phyloP scores from a whole-genome alignment of 2,797 vertebrate genomes.

The Melanitta fusca region DNA sequence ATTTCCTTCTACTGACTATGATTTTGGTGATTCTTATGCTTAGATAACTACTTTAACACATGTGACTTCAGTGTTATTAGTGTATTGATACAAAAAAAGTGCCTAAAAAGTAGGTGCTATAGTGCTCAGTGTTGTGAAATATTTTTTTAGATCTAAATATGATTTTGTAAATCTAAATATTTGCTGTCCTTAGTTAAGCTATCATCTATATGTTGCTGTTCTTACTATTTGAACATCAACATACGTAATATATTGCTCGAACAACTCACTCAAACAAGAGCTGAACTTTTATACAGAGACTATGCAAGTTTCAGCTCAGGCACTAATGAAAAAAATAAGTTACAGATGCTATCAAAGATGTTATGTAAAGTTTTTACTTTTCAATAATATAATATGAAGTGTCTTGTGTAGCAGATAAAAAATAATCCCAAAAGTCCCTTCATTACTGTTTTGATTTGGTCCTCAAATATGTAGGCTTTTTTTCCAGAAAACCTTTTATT shows the following conservation, averaged over 20 bases:
- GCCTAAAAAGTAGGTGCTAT: neutral
- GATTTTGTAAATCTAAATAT: too few relatives aligned
- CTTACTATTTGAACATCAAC: neutral
- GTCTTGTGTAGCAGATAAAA: neutral
- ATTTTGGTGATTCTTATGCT: neutral
- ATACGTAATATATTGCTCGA: too few relatives aligned
- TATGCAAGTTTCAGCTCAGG: neutral
- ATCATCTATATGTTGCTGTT: neutral
- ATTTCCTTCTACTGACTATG: neutral
- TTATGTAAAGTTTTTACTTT: neutral
- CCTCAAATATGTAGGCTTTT: neutral
- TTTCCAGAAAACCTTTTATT: neutral
- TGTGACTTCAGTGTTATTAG: neutral
- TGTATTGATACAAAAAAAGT: neutral
- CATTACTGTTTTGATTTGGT: neutral
- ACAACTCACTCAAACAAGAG: neutral
- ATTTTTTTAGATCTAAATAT: neutral
- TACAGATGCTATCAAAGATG: neutral
- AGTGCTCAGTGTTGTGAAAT: neutral
- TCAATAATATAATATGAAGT: neutral
- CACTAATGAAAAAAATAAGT: neutral
- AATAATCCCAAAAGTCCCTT: neutral
- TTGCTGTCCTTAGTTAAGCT: neutral
- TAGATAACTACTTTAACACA: neutral
- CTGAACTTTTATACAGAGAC: neutral